These are phyloP conservation scores for Bettongia penicillata DNA, from an alignment of 2,113 vertebrate genomes.

Conservation along the genomic window DNA sequence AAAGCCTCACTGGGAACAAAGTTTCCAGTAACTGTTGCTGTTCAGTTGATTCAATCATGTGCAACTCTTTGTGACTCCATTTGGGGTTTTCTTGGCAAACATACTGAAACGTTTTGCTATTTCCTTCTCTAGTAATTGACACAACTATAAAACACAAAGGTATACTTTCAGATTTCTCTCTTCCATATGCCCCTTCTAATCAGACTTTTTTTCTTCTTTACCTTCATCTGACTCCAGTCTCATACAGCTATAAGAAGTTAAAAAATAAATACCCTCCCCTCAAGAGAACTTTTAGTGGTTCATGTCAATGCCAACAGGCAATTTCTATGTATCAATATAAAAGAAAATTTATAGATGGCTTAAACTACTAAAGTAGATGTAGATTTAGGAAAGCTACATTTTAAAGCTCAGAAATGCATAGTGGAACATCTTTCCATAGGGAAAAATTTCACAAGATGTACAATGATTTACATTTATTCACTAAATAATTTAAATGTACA, in stretches of 20 bases:
- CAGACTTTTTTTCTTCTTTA: background rate
- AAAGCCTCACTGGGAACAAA: background rate
- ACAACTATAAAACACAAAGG: background rate
- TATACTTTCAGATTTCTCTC: background rate
- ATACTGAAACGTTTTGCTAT: background rate
- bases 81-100: background rate
- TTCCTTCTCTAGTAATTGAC: background rate
- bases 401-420: background rate
- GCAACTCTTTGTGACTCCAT: background rate
- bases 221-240: background rate
- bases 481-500: background rate
- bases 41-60: background rate
- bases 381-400: background rate
- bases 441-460: background rate
- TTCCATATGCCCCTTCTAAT: accelerated
- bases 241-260: background rate
- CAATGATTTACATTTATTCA: background rate
- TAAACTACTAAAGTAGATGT: background rate
- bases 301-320: background rate
- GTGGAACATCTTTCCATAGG: background rate
- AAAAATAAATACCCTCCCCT: too few relatives aligned
- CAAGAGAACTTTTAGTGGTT: background rate
- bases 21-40: background rate
- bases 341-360: background rate
- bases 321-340: background rate